Evolutionary conservation across 2,797 vertebrate genomes (phyloP).

Genomic region (Columba guinea): DNA sequence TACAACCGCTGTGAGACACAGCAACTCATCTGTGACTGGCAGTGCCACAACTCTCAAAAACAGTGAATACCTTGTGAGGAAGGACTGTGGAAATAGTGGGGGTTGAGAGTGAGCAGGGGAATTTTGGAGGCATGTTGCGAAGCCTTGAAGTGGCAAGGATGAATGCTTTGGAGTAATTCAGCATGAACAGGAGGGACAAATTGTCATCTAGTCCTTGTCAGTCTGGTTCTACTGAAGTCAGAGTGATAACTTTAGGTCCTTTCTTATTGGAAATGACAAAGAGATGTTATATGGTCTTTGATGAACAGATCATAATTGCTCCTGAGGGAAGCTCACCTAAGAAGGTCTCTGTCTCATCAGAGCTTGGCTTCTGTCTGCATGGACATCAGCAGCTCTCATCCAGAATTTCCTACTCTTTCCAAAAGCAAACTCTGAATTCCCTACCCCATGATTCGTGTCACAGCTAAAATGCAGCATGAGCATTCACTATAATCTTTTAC

Average conservation of each 20-base stretch:
- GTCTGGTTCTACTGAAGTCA: background rate
- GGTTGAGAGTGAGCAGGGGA: background rate
- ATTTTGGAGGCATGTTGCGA: background rate
- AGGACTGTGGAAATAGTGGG: background rate
- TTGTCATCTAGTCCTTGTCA: background rate
- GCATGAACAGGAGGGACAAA: background rate
- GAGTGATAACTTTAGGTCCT: background rate
- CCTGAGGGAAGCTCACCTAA: background rate
- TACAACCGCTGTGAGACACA: background rate
- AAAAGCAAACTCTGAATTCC: background rate
- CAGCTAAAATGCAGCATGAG: background rate
- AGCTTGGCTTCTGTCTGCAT: background rate
- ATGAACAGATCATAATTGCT: background rate
- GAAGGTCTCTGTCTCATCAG: background rate
- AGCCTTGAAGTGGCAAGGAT: background rate
- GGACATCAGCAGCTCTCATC: background rate
- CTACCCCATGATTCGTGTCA: background rate
- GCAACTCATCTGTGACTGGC: background rate
- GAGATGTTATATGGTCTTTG: background rate
- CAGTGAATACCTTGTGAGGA: background rate
- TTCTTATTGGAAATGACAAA: background rate
- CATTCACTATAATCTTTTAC: background rate
- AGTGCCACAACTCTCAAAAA: background rate
- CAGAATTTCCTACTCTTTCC: background rate
- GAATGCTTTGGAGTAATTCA: background rate